Percentiles rank a stretch among this genome's conserved stretches.
Conservation (phyloP, 2,113 vertebrate species). For the Catharus fuscescens region DNA sequence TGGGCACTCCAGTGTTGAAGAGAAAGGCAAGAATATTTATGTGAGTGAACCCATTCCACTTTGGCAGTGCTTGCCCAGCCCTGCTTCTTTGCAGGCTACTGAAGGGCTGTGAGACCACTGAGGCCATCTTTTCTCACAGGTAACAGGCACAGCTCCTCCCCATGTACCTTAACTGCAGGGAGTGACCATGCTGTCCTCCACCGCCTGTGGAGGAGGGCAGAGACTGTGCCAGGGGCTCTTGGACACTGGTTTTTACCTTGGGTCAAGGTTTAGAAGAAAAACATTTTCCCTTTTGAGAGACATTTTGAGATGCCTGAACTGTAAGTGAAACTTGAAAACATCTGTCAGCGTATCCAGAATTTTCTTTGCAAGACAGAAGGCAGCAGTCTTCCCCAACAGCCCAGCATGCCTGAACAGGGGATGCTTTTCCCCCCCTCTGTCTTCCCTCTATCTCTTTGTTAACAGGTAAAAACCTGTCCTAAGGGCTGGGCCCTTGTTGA, state of each 20-base stretch:
- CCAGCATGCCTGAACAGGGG: not conserved
- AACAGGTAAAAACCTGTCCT: not conserved
- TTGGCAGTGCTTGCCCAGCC: not conserved
- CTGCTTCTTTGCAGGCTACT: not conserved
- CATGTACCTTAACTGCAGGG: not conserved
- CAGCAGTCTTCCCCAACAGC: not conserved
- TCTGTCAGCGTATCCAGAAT: not conserved
- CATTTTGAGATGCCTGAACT: not conserved
- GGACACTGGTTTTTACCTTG: not conserved
- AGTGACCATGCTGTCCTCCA: not conserved
- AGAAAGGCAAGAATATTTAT: not conserved
- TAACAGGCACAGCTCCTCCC: not conserved
- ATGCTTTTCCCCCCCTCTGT: not conserved
- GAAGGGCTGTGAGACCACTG: not conserved
- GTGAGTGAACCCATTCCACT: not conserved
- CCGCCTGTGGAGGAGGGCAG: fast-evolving
- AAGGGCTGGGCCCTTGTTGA: not conserved
- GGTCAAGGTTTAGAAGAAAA: not conserved
- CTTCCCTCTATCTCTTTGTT: not conserved
- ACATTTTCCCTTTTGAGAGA: not conserved
- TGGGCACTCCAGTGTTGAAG: not conserved
- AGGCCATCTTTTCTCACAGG: not conserved
- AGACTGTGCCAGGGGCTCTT: not conserved
- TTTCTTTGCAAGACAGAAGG: not conserved
- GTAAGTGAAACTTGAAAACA: not conserved